phyloP scores from a whole-genome alignment of 2,113 vertebrate species.

The Agapornis roseicollis region DNA sequence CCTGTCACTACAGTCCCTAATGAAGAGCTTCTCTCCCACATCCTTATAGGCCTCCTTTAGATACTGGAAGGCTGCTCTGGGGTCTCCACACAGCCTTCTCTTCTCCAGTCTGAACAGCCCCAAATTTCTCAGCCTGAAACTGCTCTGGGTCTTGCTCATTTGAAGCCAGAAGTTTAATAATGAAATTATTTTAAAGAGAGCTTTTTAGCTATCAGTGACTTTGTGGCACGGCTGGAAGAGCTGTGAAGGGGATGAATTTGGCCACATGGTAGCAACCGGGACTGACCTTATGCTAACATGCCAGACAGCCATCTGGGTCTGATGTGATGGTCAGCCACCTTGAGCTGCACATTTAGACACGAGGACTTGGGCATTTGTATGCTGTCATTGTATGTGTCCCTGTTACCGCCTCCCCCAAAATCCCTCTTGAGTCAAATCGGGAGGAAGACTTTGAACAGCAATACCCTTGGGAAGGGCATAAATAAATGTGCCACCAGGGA shows the following conservation, averaged over 20 bases:
- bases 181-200: background rate
- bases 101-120: background rate
- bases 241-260: background rate
- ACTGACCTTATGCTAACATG: background rate
- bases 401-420: accelerated
- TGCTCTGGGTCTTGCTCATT: background rate
- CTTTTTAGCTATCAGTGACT: background rate
- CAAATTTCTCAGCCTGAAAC: background rate
- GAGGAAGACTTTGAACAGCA: background rate
- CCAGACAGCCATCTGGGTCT: background rate
- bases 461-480: background rate
- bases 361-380: background rate
- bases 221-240: background rate
- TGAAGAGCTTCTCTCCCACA: background rate
- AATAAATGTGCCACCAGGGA: background rate
- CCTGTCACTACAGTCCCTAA: too few species aligned
- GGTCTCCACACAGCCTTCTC: background rate
- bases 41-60: background rate
- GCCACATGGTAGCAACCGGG: background rate
- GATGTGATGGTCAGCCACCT: accelerated
- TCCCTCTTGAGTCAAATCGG: background rate
- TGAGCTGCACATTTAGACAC: background rate
- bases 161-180: background rate
- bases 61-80: background rate
- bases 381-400: too few species aligned